Evolutionary conservation across 2,888 invertebrate species (phyloP).

Genomic region (Sympetrum striolatum): DNA sequence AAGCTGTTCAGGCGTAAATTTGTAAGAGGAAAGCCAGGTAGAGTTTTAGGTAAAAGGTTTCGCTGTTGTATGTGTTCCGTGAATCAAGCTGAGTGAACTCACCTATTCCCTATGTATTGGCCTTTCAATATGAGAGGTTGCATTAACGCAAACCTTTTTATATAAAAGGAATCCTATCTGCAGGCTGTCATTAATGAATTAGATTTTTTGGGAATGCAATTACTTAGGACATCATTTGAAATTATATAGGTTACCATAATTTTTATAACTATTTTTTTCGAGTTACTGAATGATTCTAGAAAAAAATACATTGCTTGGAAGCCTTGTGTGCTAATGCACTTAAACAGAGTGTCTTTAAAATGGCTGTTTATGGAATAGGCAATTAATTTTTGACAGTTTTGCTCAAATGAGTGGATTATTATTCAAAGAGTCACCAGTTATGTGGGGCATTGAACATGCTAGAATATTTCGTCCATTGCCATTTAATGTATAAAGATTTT

Average conservation of each 20-base stretch:
- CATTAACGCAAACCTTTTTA: not conserved
- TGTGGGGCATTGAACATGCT: conserved; percentile 12
- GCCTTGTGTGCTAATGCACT: conserved; percentile 26
- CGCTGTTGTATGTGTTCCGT: not conserved
- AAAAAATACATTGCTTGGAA: conserved; percentile 13
- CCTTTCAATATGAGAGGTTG: not conserved
- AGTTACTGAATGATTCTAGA: not conserved
- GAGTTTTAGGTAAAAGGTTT: not conserved
- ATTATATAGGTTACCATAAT: conserved; percentile 14
- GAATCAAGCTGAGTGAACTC: not conserved
- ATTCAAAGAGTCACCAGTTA: conserved; percentile 26
- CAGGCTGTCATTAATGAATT: not conserved
- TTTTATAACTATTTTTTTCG: conserved; percentile 40
- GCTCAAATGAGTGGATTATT: conserved; percentile 36
- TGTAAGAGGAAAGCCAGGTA: not conserved
- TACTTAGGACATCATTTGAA: not conserved
- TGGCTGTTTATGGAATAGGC: conserved; percentile 34
- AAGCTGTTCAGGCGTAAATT: not conserved
- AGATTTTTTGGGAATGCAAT: not conserved
- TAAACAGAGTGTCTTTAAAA: conserved; percentile 27
- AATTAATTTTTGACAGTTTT: conserved; percentile 41
- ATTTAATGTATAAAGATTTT: conserved; percentile 17
- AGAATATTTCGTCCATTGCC: conserved; percentile 28
- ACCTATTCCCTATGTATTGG: not conserved
- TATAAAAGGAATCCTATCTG: not conserved